phyloP scores from a whole-genome alignment of 2,113 vertebrate genomes.

The Mus spicilegus region DNA sequence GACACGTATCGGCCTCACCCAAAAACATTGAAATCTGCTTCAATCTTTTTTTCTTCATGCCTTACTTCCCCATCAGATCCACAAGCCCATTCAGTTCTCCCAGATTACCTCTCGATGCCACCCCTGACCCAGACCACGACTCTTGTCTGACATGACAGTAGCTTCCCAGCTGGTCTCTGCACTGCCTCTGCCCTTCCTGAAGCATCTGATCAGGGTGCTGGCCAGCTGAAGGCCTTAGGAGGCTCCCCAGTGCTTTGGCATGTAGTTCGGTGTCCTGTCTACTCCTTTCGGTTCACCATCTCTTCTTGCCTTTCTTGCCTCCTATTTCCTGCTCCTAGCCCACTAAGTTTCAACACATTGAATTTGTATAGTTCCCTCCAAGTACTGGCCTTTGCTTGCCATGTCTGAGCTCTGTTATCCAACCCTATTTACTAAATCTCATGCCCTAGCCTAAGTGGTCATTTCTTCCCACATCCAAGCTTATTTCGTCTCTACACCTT shows the following conservation, averaged over 20 bases:
- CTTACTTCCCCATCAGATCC: background rate
- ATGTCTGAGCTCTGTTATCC: too few relatives aligned
- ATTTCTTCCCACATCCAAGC: too few relatives aligned
- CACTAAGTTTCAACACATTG: background rate
- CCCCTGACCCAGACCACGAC: background rate
- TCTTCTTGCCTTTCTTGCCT: background rate
- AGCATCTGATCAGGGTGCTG: background rate
- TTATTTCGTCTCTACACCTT: too few relatives aligned
- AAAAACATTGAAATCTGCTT: background rate
- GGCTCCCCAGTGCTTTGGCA: background rate
- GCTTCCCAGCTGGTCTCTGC: background rate
- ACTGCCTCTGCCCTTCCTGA: background rate
- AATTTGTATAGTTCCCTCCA: background rate
- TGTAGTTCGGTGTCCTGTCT: background rate
- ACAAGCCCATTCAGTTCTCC: background rate
- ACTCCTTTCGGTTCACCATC: background rate
- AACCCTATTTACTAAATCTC: too few relatives aligned
- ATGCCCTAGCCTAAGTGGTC: too few relatives aligned
- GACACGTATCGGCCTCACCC: background rate
- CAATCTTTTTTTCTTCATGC: background rate
- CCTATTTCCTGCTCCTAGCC: background rate
- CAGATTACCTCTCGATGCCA: background rate
- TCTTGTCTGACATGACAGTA: background rate
- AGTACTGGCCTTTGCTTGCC: background rate
- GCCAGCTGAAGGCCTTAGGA: background rate